Evolutionary conservation across 2,888 invertebrate genomes (phyloP).

Genomic region (Spodoptera exigua): DNA sequence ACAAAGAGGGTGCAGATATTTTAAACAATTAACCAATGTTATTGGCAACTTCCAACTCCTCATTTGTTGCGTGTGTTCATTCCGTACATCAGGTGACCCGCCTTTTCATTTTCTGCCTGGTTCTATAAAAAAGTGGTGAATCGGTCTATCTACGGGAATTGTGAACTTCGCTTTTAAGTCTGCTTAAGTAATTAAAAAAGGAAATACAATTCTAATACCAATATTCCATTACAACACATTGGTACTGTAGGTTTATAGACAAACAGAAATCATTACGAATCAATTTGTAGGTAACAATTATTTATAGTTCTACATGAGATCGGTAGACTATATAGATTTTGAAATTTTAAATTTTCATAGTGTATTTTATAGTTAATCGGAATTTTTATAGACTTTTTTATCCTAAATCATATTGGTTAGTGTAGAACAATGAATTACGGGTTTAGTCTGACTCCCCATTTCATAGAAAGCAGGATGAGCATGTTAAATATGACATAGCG

Average conservation of each 20-base stretch:
- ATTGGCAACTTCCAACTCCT: no score
- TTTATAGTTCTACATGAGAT: slow-evolving; percentile 69
- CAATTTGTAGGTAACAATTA: slow-evolving; percentile 68
- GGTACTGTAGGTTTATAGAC: slow-evolving; percentile 70
- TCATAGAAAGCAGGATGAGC: slow-evolving; percentile 83
- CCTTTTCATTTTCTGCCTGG: no score
- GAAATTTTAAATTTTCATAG: slow-evolving; percentile 66
- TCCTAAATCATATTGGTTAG: slow-evolving; percentile 73
- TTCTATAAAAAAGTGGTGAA: no score
- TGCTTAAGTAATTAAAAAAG: slow-evolving; percentile 61
- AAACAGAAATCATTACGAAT: slow-evolving; percentile 63
- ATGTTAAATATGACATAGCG: slow-evolving; percentile 78
- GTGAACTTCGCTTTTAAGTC: slow-evolving; percentile 67
- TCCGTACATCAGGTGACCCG: no score
- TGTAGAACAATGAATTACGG: slow-evolving; percentile 71
- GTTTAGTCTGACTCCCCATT: slow-evolving; percentile 78
- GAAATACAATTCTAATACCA: slow-evolving; percentile 65
- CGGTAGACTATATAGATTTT: slow-evolving; percentile 74
- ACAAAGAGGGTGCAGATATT: no score
- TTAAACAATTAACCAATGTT: no score
- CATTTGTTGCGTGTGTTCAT: no score
- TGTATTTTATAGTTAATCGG: slow-evolving; percentile 69
- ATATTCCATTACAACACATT: slow-evolving; percentile 88
- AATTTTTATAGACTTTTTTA: slow-evolving; percentile 72
- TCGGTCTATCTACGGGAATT: slow-evolving; percentile 53